Base-by-base conservation (phyloP, 1,140 invertebrate species). In the Ceratosolen solmsi region DNA sequence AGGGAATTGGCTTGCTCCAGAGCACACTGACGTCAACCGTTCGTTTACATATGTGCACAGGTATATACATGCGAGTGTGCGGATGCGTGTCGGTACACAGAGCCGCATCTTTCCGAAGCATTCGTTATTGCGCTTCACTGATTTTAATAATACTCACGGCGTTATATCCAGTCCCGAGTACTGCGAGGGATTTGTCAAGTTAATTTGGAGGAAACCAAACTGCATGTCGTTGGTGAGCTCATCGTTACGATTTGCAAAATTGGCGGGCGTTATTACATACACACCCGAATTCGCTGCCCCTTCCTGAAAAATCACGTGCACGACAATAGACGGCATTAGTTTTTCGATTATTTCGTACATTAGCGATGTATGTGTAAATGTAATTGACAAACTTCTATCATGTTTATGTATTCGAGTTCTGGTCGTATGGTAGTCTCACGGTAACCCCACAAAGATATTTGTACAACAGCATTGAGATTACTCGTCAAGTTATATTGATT, bases 171-270 rank as follows among this genome's bases (percentile, higher is more conserved):
- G 89, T 38, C 94, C 94, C 27, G 93, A 93, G 84, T 94, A 94
- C 27, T 94, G 92, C n/a, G 94, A 93, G 0, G 96, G 95, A 49
- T 95, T 94, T 0, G 97, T 97, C 25, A 98, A 91, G 90, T 98
- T 98, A 63, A 98, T 97, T 88, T 97, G 96, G 25, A 98, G 92
- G 85, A 98, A 97, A 25, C 97, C 97, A 88, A 98, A 97, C 85
- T 95, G 93, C 90, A 97, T 93, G 83, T 97, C 96, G 22, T 90
- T 91, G 17, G 94, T 93, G 83, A 93, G 91, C 11, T 92, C 90
- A 85, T 97, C 96, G 71, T 96, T 93, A 46, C 94, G 93, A 58
- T 93, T 94, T 20, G 93, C 88, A 76, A 94, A 97, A 84, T 94
- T 94, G 0, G 93, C 93, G 5, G 96, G 95, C 8, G 92, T 92